Evolutionary conservation across 2,888 invertebrate species (phyloP).

Genomic region (Athalia circularis): DNA sequence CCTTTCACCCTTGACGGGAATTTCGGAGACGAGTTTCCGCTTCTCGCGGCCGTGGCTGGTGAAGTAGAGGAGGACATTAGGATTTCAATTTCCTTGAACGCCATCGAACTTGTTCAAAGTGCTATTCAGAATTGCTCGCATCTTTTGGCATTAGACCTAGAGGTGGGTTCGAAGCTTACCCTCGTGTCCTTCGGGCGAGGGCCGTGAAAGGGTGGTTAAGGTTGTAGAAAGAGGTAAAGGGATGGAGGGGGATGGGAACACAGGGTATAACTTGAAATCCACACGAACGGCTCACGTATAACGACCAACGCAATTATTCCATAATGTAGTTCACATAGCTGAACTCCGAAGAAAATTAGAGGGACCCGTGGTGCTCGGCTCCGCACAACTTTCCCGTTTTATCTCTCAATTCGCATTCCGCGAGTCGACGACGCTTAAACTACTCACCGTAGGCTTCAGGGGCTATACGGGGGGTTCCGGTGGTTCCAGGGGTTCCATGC

Average conservation of each 20-base stretch:
- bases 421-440: conserved; percentile 67
- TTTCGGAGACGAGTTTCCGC: not conserved
- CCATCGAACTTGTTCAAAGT: conserved; percentile 44
- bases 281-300: conserved; percentile 48
- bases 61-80: conserved; percentile 39
- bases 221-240: not conserved
- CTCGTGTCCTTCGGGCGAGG: conserved; percentile 36
- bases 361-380: conserved; percentile 56
- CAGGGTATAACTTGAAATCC: conserved; percentile 45
- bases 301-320: conserved; percentile 66
- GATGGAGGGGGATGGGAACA: conserved; percentile 14
- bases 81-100: conserved; percentile 39
- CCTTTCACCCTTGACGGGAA: not conserved
- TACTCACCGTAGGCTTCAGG: conserved; percentile 55
- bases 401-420: conserved; percentile 71
- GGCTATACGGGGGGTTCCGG: not conserved
- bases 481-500: conserved; percentile 7
- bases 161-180: conserved; percentile 22
- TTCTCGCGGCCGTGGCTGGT: not conserved
- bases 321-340: conserved; percentile 69
- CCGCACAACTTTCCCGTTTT: conserved; percentile 68
- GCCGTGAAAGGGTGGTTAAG: no score
- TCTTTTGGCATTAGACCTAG: conserved; percentile 34
- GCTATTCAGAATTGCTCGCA: conserved; percentile 42
- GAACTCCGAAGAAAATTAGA: conserved; percentile 69